phyloP scores from a whole-genome alignment of 2,888 invertebrate species.

The Ceraclea dissimilis region DNA sequence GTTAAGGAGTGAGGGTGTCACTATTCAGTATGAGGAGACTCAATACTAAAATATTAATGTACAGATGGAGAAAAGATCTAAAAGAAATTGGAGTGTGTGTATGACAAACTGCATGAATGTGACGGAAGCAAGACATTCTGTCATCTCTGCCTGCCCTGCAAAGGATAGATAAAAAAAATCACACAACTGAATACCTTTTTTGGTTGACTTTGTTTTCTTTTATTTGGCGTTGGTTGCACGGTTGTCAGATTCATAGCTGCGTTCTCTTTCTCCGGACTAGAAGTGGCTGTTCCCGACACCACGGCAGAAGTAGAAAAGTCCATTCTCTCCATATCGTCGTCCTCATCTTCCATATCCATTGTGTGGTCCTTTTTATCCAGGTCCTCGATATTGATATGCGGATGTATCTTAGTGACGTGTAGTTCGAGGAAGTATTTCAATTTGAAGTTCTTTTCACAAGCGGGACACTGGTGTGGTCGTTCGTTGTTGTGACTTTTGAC shows the following conservation, averaged over 20 bases:
- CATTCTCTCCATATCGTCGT: background rate
- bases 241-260: background rate
- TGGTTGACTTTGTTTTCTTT: slow-evolving; percentile 25
- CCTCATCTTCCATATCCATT: background rate
- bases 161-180: no score
- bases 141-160: no score
- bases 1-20: no score
- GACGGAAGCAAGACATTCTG: no score
- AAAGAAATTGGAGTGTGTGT: no score
- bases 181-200: slow-evolving; percentile 17
- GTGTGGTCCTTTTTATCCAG: slow-evolving; percentile 12
- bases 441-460: slow-evolving; percentile 25
- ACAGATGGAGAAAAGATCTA: no score
- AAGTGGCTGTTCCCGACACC: background rate
- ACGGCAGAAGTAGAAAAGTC: background rate
- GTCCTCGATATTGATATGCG: slow-evolving; percentile 23
- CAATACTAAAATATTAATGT: no score
- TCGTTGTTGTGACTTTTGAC: slow-evolving; percentile 25
- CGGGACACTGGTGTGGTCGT: slow-evolving; percentile 24
- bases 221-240: slow-evolving; percentile 21
- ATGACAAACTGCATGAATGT: no score
- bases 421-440: slow-evolving; percentile 24
- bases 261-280: slow-evolving; percentile 4
- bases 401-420: slow-evolving; percentile 23
- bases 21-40: no score